Conservation (phyloP, 2,888 invertebrate genomes). For the Drosophila flavopinicola region DNA sequence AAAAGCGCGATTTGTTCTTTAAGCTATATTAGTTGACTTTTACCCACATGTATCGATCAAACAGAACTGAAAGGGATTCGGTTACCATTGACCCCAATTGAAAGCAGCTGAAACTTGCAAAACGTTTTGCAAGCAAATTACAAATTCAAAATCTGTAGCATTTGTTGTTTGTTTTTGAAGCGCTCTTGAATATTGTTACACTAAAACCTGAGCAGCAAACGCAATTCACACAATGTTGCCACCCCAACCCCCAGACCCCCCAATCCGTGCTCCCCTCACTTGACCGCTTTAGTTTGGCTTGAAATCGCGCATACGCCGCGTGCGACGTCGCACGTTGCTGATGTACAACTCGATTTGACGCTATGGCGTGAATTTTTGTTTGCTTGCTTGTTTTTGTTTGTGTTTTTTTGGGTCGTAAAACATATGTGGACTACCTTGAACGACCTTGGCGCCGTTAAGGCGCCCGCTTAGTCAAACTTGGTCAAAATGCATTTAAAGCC, state of each 20-base stretch:
- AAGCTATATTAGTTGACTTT: too few relatives aligned
- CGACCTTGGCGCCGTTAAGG: conserved; percentile 71
- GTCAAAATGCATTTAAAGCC: conserved; percentile 71
- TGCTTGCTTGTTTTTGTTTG: neutral
- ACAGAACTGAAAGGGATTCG: too few relatives aligned
- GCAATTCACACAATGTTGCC: conserved; percentile 12
- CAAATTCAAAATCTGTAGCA: neutral
- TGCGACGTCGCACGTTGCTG: conserved; percentile 39
- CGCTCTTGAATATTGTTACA: conserved; percentile 1
- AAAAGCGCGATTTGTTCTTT: too few relatives aligned
- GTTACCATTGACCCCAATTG: conserved; percentile 1
- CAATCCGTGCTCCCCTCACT: too few relatives aligned
- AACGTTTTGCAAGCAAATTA: conserved; percentile 1
- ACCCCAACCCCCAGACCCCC: too few relatives aligned
- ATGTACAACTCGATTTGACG: conserved; percentile 12
- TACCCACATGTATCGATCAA: too few relatives aligned
- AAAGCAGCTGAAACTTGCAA: neutral
- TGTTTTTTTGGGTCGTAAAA: conserved; percentile 32
- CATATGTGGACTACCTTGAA: conserved; percentile 75
- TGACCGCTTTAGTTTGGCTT: neutral
- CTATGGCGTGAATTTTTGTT: conserved; percentile 7
- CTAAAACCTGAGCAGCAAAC: conserved; percentile 14
- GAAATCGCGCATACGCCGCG: conserved; percentile 68
- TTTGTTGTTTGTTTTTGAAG: too few relatives aligned
- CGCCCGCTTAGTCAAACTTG: conserved; percentile 68